These are phyloP conservation scores for Zosterops borbonicus DNA, from an alignment of 2,113 vertebrate genomes.

Conservation along the genomic window DNA sequence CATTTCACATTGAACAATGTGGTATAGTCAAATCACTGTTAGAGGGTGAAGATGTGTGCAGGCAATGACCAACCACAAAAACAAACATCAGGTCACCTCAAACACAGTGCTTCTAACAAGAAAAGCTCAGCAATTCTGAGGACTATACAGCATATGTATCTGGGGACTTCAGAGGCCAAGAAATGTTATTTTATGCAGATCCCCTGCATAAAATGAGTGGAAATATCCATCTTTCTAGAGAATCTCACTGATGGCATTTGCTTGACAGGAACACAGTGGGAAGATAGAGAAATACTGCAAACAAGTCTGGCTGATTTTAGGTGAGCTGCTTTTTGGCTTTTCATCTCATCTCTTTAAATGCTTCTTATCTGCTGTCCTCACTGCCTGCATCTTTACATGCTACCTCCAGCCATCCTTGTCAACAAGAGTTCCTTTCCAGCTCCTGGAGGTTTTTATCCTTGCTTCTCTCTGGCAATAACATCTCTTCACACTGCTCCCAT, in stretches of 20 bases:
- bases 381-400: background rate
- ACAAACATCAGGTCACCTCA: background rate
- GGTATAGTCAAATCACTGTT: constrained; percentile 12
- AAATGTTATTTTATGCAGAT: background rate
- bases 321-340: background rate
- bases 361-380: background rate
- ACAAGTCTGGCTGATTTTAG: background rate
- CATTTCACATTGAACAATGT: background rate
- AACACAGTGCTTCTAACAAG: background rate
- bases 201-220: background rate
- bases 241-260: background rate
- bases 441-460: background rate
- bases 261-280: background rate
- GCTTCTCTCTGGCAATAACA: background rate
- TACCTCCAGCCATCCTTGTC: background rate
- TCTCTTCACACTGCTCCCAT: background rate
- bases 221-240: background rate
- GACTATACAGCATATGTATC: constrained; percentile 19
- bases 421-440: background rate
- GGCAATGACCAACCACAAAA: background rate
- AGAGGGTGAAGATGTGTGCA: background rate
- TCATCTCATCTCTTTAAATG: background rate
- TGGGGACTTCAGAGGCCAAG: background rate
- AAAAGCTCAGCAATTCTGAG: constrained; percentile 39
- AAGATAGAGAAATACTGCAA: background rate